phyloP scores from a whole-genome alignment of 2,888 invertebrate species.

The Spicauda simplicius region DNA sequence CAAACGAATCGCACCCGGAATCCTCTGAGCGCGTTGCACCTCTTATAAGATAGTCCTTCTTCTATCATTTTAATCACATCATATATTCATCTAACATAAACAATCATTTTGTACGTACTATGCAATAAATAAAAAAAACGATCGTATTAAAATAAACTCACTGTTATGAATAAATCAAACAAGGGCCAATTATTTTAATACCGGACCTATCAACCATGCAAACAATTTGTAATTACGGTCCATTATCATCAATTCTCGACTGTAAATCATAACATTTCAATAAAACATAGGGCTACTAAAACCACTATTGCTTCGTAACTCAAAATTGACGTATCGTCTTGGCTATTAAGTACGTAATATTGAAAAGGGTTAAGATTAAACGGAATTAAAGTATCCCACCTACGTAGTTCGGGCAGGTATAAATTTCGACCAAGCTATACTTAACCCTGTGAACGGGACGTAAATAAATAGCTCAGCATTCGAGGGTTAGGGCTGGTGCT shows the following conservation, averaged over 20 bases:
- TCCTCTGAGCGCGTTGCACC: too few species aligned
- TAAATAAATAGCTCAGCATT: constrained; percentile 61
- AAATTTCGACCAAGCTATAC: constrained; percentile 64
- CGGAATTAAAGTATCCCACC: constrained; percentile 35
- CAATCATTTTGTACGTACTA: too few species aligned
- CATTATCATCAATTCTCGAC: constrained; percentile 19
- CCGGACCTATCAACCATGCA: not conserved
- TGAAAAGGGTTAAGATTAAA: constrained; percentile 30
- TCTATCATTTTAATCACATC: too few species aligned
- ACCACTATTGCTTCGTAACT: constrained; percentile 6
- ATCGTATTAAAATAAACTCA: not conserved
- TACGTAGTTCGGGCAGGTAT: constrained; percentile 46
- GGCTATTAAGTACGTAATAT: constrained; percentile 28
- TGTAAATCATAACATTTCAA: constrained; percentile 16
- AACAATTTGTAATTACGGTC: constrained; percentile 8
- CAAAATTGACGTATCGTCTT: constrained; percentile 27
- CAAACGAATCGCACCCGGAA: too few species aligned
- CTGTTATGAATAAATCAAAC: not conserved
- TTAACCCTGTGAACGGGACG: constrained; percentile 54
- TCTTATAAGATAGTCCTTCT: too few species aligned
- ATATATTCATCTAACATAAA: too few species aligned
- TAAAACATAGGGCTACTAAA: not conserved
- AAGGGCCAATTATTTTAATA: not conserved
- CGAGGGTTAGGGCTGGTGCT: constrained; percentile 52
- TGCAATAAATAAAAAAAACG: too few species aligned